Evolutionary conservation across 2,888 invertebrate species (phyloP).

Genomic region (Pyrrhia umbra): DNA sequence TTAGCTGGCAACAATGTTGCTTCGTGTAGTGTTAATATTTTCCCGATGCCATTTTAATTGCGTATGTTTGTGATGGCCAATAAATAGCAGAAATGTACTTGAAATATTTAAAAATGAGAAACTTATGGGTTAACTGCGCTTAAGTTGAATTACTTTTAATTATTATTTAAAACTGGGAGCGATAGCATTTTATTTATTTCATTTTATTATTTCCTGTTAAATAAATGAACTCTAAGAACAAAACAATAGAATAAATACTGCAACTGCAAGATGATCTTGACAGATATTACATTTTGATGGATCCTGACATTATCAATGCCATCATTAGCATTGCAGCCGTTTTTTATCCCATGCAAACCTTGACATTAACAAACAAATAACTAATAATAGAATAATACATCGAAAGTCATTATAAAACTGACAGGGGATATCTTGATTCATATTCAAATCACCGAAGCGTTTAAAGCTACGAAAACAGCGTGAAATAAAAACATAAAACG

Average conservation of each 20-base stretch:
- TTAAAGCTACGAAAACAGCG: constrained; percentile 24
- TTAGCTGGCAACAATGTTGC: constrained; percentile 32
- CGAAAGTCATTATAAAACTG: constrained; percentile 22
- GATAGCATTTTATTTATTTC: not conserved
- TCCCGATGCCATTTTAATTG: constrained; percentile 39
- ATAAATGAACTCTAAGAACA: not conserved
- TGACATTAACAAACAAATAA: constrained; percentile 34
- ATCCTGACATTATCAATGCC: constrained; percentile 35
- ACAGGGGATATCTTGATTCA: constrained; percentile 36
- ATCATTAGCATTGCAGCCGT: constrained; percentile 40
- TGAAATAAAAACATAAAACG: constrained; percentile 69
- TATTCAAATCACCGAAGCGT: constrained; percentile 43
- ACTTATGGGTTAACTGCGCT: constrained; percentile 37
- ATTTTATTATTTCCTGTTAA: not conserved
- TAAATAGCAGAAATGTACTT: constrained; percentile 65
- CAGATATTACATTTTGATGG: constrained; percentile 61
- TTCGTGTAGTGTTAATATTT: constrained; percentile 20
- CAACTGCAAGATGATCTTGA: constrained; percentile 45
- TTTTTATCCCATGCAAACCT: constrained; percentile 28
- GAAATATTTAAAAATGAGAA: constrained; percentile 43
- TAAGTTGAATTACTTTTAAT: constrained; percentile 9
- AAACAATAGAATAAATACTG: too few relatives aligned
- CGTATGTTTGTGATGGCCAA: constrained; percentile 57
- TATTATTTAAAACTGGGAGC: constrained; percentile 24
- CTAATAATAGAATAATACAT: constrained; percentile 10